Percentiles rank a stretch among this genome's conserved stretches.
phyloP scores from a whole-genome alignment of 1,140 invertebrate genomes.

The Drosophila baimaii region DNA sequence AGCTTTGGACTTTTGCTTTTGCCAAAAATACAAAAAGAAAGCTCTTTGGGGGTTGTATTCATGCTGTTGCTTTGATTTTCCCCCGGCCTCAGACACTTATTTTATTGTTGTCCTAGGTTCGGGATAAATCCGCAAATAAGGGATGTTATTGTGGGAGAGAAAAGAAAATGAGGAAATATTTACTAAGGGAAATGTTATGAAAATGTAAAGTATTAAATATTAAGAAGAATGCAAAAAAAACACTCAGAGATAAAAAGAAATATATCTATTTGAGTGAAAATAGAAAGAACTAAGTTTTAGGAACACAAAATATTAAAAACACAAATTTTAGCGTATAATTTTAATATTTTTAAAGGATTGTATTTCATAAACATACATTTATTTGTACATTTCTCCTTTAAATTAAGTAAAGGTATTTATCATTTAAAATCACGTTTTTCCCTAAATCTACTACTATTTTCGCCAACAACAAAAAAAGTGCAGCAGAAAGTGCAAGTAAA shows the following conservation, averaged over 20 bases:
- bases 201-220: neutral
- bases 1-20: conserved; percentile 35
- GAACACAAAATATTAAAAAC: no score
- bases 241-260: no score
- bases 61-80: conserved; percentile 11
- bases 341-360: no score
- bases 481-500: conserved; percentile 77
- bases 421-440: no score
- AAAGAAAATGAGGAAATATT: neutral
- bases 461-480: conserved; percentile 32
- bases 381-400: no score
- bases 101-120: conserved; percentile 65
- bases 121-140: conserved; percentile 7
- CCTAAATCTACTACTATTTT: conserved; percentile 68
- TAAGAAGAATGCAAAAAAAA: no score
- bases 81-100: conserved; percentile 41
- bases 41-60: conserved; percentile 55
- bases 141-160: conserved; percentile 9
- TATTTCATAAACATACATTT: no score
- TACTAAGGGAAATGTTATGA: neutral
- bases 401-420: no score
- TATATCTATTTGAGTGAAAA: no score
- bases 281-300: neutral
- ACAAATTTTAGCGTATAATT: neutral
- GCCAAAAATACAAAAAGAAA: conserved; percentile 17